These are phyloP conservation scores for Knipowitschia caucasica DNA, from an alignment of 2,797 vertebrate genomes.

Conservation along the genomic window DNA sequence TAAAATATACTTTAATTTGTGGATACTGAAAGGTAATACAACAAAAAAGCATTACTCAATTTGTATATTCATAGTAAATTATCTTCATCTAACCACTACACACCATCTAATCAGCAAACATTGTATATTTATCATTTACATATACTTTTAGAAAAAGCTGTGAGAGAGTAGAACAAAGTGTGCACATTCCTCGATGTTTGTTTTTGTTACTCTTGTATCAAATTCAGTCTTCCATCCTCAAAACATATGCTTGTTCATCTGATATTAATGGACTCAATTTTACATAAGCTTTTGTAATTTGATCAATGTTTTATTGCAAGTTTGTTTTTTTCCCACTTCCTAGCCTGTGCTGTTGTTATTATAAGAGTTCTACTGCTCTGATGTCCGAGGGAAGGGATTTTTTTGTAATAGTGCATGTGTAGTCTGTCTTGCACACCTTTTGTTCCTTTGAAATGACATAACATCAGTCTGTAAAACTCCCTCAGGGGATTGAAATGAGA, in stretches of 20 bases:
- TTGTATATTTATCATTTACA: too few relatives aligned
- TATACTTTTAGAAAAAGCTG: too few relatives aligned
- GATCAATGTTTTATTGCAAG: slow-evolving; percentile 11
- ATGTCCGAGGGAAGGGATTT: background rate
- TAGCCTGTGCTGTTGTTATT: background rate
- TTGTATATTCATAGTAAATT: too few relatives aligned
- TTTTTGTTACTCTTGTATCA: slow-evolving; percentile 31
- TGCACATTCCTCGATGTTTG: too few relatives aligned
- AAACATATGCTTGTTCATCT: slow-evolving; percentile 25
- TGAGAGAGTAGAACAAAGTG: too few relatives aligned
- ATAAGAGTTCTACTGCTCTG: background rate
- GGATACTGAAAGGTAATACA: too few relatives aligned
- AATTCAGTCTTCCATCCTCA: slow-evolving; percentile 27
- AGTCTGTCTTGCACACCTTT: slow-evolving; percentile 64
- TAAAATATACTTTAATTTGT: too few relatives aligned
- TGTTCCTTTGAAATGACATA: slow-evolving; percentile 66
- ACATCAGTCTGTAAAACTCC: slow-evolving; percentile 33
- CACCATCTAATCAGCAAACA: too few relatives aligned
- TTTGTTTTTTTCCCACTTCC: slow-evolving; percentile 2
- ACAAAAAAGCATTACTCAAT: too few relatives aligned
- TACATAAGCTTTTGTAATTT: slow-evolving; percentile 21
- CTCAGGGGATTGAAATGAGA: slow-evolving; percentile 58
- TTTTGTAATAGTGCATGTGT: slow-evolving; percentile 34
- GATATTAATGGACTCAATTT: slow-evolving; percentile 16
- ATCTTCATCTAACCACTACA: too few relatives aligned